Conservation (phyloP, 2,888 invertebrate genomes). For the Patella ulyssiponensis region DNA sequence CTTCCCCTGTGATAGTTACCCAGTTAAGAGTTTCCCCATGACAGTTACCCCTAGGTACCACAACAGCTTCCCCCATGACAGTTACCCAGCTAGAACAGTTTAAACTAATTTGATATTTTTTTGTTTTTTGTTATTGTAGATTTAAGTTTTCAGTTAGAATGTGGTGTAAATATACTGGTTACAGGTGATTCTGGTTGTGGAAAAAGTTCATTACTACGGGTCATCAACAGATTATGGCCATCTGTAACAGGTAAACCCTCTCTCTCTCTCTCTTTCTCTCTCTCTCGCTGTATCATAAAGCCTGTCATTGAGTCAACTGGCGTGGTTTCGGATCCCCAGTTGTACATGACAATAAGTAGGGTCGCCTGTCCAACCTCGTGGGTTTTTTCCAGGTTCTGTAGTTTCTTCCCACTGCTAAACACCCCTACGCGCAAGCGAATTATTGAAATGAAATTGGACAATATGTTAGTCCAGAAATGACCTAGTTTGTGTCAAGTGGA, state of each 20-base stretch:
- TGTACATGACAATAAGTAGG: too few species aligned
- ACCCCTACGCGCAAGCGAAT: too few species aligned
- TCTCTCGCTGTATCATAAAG: too few species aligned
- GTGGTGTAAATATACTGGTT: constrained; percentile 80
- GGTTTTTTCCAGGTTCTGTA: too few species aligned
- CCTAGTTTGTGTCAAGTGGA: too few species aligned
- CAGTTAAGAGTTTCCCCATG: neutral
- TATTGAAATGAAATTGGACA: too few species aligned
- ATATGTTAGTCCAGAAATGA: too few species aligned
- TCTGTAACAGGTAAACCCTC: constrained; percentile 73
- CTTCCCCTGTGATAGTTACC: neutral
- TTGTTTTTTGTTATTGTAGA: constrained; percentile 58
- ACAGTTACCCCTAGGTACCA: neutral
- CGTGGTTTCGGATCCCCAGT: too few species aligned
- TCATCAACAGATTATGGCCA: constrained; percentile 95
- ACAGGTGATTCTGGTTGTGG: constrained; percentile 97
- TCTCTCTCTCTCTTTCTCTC: neutral
- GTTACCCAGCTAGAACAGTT: neutral
- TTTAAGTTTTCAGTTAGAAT: constrained; percentile 72
- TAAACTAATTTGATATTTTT: neutral
- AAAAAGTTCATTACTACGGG: constrained; percentile 90
- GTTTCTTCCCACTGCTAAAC: too few species aligned
- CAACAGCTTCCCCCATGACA: neutral
- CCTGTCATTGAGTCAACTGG: too few species aligned
- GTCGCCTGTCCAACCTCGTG: too few species aligned